Percentiles rank a stretch among this genome's conserved stretches.
These are phyloP conservation scores for Ophioderma brevispina DNA, from an alignment of 35 echinoderm and acorn worm species.

Conservation along the genomic window DNA sequence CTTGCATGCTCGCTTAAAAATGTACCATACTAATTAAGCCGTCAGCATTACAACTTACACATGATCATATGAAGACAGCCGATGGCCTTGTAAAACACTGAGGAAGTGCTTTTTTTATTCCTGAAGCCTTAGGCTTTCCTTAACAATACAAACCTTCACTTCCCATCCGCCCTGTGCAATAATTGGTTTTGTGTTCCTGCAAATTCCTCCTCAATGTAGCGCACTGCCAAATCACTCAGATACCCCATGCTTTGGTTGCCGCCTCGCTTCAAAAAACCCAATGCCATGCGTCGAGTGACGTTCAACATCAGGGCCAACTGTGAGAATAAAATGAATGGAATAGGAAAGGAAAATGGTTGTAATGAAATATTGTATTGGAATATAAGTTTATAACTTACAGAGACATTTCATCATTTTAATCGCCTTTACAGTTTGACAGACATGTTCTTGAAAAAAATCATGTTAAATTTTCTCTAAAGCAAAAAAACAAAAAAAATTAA, in stretches of 20 bases:
- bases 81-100: not conserved
- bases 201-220: constrained; percentile 84
- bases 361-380: too few species aligned
- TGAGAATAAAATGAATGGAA: constrained; percentile 16
- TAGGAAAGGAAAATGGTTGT: too few species aligned
- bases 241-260: constrained; percentile 51
- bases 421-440: too few species aligned
- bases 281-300: constrained; percentile 66
- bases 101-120: not conserved
- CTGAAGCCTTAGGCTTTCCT: not conserved
- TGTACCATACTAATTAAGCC: too few species aligned
- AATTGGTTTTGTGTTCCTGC: constrained; percentile 73
- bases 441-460: too few species aligned
- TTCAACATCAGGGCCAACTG: constrained; percentile 79
- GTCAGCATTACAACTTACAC: too few species aligned
- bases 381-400: too few species aligned
- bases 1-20: too few species aligned
- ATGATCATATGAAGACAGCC: not conserved
- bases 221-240: constrained; percentile 60
- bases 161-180: constrained; percentile 88
- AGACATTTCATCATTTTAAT: too few species aligned
- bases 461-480: too few species aligned
- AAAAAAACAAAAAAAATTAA: too few species aligned
- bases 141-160: constrained; percentile 33
- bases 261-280: constrained; percentile 56